Conservation (phyloP, 2,888 invertebrate species). For the Byasa hedistus region DNA sequence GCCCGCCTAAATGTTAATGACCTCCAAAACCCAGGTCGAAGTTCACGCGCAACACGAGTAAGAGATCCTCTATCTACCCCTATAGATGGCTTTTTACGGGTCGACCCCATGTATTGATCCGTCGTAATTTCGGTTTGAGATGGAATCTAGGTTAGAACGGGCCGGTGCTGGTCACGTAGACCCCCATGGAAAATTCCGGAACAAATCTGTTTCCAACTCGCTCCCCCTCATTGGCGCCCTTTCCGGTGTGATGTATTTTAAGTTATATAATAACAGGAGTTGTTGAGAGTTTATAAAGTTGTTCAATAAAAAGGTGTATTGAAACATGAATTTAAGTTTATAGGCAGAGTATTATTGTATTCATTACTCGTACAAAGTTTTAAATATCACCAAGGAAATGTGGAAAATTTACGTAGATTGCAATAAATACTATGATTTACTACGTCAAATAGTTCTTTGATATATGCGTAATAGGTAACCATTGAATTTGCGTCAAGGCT, state of each 20-base stretch:
- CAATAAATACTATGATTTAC: too few relatives aligned
- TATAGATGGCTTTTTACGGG: conserved; percentile 60
- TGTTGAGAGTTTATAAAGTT: too few relatives aligned
- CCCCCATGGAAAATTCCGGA: conserved; percentile 34
- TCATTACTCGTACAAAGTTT: too few relatives aligned
- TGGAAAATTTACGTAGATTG: too few relatives aligned
- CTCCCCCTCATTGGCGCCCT: conserved; percentile 4
- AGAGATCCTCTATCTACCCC: conserved; percentile 62
- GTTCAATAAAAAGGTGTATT: too few relatives aligned
- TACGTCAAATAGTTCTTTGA: too few relatives aligned
- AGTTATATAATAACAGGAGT: background rate
- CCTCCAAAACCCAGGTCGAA: conserved; percentile 80
- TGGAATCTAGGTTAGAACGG: conserved; percentile 67
- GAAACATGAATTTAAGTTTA: too few relatives aligned
- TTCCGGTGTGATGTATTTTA: conserved; percentile 9
- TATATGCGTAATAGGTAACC: too few relatives aligned
- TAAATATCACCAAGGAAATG: too few relatives aligned
- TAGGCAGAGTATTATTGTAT: too few relatives aligned
- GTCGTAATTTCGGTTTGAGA: conserved; percentile 49
- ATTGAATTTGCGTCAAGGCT: too few relatives aligned
- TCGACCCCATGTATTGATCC: conserved; percentile 74
- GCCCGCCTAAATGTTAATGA: conserved; percentile 78
- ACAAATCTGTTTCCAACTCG: conserved; percentile 29
- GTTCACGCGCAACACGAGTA: conserved; percentile 77
- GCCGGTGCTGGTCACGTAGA: conserved; percentile 44